A percentile compares a stretch with the other conserved stretches of the same genome.
phyloP scores from a whole-genome alignment of 1,140 invertebrate genomes.

The Aphelinus certus region DNA sequence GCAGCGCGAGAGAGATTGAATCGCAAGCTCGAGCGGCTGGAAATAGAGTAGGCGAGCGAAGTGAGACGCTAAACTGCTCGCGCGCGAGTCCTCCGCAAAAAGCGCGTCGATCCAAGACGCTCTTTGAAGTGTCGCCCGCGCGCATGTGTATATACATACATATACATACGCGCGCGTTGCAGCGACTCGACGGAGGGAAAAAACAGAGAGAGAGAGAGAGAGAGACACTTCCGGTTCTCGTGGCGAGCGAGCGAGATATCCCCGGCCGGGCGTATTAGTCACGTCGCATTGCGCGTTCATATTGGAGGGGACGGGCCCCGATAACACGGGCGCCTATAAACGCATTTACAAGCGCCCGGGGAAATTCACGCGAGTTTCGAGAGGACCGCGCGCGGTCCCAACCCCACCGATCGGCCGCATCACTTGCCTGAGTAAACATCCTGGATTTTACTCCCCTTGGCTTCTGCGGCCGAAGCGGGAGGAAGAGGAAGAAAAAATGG shows the following conservation, averaged over 20 bases:
- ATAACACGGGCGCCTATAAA: not conserved
- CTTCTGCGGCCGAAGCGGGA: not conserved
- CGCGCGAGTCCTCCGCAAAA: slow-evolving; percentile 2
- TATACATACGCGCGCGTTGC: no score
- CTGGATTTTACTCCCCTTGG: not conserved
- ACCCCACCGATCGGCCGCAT: not conserved
- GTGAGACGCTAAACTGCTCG: slow-evolving; percentile 2
- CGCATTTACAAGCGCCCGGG: no score
- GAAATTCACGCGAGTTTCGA: no score
- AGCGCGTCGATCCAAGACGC: slow-evolving; percentile 24
- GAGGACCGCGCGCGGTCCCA: no score
- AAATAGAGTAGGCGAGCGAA: not conserved
- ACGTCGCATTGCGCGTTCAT: not conserved
- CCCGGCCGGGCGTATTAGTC: slow-evolving; percentile 19
- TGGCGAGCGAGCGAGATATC: slow-evolving; percentile 4
- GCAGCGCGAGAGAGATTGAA: not conserved
- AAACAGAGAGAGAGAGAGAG: slow-evolving; percentile 10
- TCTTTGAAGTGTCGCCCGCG: slow-evolving; percentile 26
- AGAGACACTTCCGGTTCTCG: slow-evolving; percentile 29
- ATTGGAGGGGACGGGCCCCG: not conserved
- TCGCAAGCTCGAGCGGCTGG: not conserved
- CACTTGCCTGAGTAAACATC: slow-evolving; percentile 26
- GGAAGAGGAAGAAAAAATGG: not conserved
- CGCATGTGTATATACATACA: not conserved
- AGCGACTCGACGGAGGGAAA: no score